Evolutionary conservation across 2,888 invertebrate species (phyloP).

Genomic region (Parapristionchus giblindavisi): DNA sequence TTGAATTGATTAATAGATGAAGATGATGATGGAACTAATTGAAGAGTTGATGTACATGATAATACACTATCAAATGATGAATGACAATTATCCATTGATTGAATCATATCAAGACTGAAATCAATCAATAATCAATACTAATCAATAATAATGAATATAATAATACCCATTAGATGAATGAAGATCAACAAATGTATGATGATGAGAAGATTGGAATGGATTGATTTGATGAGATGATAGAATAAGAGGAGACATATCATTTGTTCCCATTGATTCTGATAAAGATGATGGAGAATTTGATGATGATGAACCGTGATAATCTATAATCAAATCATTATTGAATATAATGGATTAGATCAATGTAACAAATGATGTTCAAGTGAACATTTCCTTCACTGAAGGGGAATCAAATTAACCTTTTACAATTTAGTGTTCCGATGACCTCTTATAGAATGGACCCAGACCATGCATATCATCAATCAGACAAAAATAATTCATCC

Average conservation of each 20-base stretch:
- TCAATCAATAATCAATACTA: too few relatives aligned
- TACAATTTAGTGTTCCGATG: too few relatives aligned
- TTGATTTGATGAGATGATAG: slow-evolving; percentile 8
- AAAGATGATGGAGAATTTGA: slow-evolving; percentile 56
- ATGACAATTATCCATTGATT: too few relatives aligned
- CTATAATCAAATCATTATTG: slow-evolving; percentile 16
- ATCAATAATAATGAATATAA: neutral
- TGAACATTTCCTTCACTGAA: too few relatives aligned
- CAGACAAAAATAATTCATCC: too few relatives aligned
- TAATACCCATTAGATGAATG: slow-evolving; percentile 12
- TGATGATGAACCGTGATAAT: slow-evolving; percentile 41
- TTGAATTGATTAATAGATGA: too few relatives aligned
- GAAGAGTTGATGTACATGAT: too few relatives aligned
- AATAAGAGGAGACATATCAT: slow-evolving; percentile 19
- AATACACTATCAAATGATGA: too few relatives aligned
- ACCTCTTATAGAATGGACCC: too few relatives aligned
- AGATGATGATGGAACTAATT: slow-evolving; percentile 8
- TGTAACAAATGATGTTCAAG: neutral
- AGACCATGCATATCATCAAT: too few relatives aligned
- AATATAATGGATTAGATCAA: neutral
- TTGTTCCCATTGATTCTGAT: slow-evolving; percentile 37
- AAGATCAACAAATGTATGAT: neutral
- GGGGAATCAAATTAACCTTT: too few relatives aligned
- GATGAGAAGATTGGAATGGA: slow-evolving; percentile 14
- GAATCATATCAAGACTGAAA: too few relatives aligned